Evolutionary conservation across 2,888 invertebrate species (phyloP), one percentile per base, ranked within the genome.

Genomic region (Harpalus rufipes): DNA sequence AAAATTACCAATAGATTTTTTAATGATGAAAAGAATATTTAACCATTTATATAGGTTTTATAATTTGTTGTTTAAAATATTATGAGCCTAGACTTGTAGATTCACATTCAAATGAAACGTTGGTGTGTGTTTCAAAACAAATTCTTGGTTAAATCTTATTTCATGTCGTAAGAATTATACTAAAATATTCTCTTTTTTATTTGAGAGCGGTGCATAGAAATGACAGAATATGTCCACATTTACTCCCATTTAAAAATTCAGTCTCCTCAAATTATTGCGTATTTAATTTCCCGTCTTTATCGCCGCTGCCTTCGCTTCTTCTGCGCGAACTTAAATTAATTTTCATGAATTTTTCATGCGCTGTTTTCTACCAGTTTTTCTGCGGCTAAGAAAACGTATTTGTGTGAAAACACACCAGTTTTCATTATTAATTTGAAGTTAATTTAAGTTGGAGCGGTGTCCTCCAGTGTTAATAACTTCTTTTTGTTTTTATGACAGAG

Each of bases 361-460:
- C 58, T 78, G 78, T 78, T 78, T 78, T 78, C 78, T 58, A 58
- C 78, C 58, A 74, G 72, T 74, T 74, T 74, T 74, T 74, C 72
- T 74, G 72, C 32, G 78, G 56, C 56, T 14, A 58, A 44, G 63
- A 65, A 81, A 68, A 83, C 58, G 83, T 84, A 84, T 84, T 84
- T 84, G 18, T 63, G 78, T 74, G 74, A 83, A 59, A 83, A 83
- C 84, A 78, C 44, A 51, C 56, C 61, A 32, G 32, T 78, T 84
- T 84, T 84, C 72, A 84, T 84, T 84, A 84, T 84, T 84, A 84
- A 84, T 84, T 84, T 63, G 78, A 84, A 84, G 44, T 84, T 84
- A 76, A 84, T 84, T 84, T 84, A 84, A 84, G 72, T 84, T 84
- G 56, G 78, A 25, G 56, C 56, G 56, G 16, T 56, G 78, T 78